Evolutionary conservation across 2,797 vertebrate species (phyloP), one percentile per base, ranked within the genome.

Genomic region (Potorous gilbertii): DNA sequence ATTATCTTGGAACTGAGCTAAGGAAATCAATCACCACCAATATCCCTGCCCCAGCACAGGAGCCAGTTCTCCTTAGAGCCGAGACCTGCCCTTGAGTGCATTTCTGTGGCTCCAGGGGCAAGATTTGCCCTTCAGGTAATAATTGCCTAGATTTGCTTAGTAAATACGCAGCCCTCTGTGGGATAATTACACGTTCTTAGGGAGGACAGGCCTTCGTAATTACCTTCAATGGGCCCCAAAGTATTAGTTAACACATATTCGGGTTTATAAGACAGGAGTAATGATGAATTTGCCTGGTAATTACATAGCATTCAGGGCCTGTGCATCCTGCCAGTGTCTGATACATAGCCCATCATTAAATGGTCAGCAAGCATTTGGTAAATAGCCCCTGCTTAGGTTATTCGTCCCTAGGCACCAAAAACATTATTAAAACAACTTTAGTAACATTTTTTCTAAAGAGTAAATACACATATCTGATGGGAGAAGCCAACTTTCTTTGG

Each of bases 231-330:
- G 96, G 96, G 98, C 96, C 97, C 98, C 97, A 98, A 98, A 98
- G 98, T 99, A 98, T 98, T 95, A 97, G 98, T 98, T 98, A 98
- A 98, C 98, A 98, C 95, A 54, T 98, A 98, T 98, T 98, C 97
- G 98, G 98, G 97, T 98, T 98, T 98, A 98, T 98, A 98, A 98
- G 97, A 95, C 98, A 98, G 98, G 98, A 98, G 98, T 98, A 98
- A 98, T 98, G 96, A 98, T 98, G 97, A 98, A 98, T 98, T 98
- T 98, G 96, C 98, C 98, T 97, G 96, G 97, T 98, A 98, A 98
- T 99, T 98, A 98, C 97, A 98, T 96, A 97, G 97, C 97, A 56
- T 91, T 98, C 97, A 98, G 97, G 98, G 97, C 96, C 97, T 96
- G 95, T 94, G 97, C 95, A 98, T 98, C 98, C 97, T 98, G 98